A percentile compares a stretch with the other conserved stretches of the same genome.
Conservation (phyloP, 2,797 vertebrate genomes). For the Threskiornis aethiopicus region DNA sequence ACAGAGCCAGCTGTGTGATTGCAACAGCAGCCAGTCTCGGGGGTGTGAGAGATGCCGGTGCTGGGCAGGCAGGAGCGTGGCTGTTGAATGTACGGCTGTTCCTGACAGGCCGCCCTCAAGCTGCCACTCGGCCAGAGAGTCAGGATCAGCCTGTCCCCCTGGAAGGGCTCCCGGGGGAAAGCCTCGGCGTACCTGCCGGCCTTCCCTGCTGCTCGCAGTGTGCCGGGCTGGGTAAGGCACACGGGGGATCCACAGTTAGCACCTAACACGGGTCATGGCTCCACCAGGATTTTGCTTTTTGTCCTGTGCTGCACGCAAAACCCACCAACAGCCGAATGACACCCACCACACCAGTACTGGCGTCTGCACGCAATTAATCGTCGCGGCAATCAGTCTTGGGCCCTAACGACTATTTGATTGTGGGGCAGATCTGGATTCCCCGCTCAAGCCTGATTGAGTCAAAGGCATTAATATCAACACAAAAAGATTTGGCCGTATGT, state of each 20-base stretch:
- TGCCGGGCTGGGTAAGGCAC: neutral
- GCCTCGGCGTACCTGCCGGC: neutral
- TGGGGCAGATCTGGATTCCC: neutral
- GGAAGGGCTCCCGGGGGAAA: neutral
- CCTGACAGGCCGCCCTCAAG: neutral
- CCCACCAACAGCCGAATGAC: neutral
- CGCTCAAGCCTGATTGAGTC: neutral
- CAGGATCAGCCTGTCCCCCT: neutral
- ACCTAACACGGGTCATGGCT: accelerated
- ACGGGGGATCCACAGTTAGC: neutral
- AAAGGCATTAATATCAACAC: conserved; percentile 22
- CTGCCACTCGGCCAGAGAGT: neutral
- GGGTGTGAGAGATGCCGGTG: accelerated
- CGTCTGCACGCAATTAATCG: neutral
- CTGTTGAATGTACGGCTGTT: neutral
- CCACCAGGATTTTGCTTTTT: neutral
- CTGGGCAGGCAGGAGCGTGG: neutral
- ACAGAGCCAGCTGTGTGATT: neutral
- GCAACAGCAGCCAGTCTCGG: neutral
- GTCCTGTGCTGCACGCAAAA: neutral
- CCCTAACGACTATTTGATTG: neutral
- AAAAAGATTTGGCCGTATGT: neutral
- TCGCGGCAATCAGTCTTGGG: neutral
- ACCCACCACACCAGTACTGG: neutral
- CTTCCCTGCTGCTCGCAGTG: neutral